phyloP scores from a whole-genome alignment of 2,888 invertebrate genomes.

The Desoria tigrina region DNA sequence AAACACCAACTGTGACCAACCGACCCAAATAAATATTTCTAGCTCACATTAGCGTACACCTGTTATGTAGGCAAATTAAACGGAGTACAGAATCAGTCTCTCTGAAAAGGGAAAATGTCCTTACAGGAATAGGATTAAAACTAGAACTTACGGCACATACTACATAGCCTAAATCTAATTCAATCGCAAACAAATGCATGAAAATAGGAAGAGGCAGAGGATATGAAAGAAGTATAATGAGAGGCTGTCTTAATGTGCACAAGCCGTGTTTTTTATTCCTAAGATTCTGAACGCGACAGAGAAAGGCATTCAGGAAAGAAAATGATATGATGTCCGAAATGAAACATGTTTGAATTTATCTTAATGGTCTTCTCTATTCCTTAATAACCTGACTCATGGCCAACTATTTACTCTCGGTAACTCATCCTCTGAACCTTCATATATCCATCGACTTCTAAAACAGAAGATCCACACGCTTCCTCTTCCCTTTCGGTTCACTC shows the following conservation, averaged over 20 bases:
- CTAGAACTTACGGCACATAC: too few relatives aligned
- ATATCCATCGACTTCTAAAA: too few relatives aligned
- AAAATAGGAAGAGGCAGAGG: background rate
- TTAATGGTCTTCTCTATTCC: slow-evolving; percentile 25
- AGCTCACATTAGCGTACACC: too few relatives aligned
- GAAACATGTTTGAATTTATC: slow-evolving; percentile 24
- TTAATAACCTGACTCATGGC: slow-evolving; percentile 29
- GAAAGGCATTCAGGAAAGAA: slow-evolving; percentile 2
- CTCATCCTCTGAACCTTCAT: slow-evolving; percentile 1
- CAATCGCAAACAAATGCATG: too few relatives aligned
- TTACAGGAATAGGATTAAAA: too few relatives aligned
- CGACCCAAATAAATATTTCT: too few relatives aligned
- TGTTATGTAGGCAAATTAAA: too few relatives aligned
- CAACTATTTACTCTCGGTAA: slow-evolving; percentile 16
- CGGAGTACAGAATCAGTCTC: too few relatives aligned
- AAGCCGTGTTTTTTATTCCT: background rate
- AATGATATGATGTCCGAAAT: slow-evolving; percentile 16
- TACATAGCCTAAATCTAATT: too few relatives aligned
- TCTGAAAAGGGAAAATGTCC: too few relatives aligned
- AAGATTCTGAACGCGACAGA: background rate
- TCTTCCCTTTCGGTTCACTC: too few relatives aligned
- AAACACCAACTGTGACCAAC: too few relatives aligned
- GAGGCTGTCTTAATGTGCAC: background rate
- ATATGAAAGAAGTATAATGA: slow-evolving; percentile 3
- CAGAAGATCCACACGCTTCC: background rate